Evolutionary conservation across 2,113 vertebrate species (phyloP).

Genomic region (Epinephelus moara): DNA sequence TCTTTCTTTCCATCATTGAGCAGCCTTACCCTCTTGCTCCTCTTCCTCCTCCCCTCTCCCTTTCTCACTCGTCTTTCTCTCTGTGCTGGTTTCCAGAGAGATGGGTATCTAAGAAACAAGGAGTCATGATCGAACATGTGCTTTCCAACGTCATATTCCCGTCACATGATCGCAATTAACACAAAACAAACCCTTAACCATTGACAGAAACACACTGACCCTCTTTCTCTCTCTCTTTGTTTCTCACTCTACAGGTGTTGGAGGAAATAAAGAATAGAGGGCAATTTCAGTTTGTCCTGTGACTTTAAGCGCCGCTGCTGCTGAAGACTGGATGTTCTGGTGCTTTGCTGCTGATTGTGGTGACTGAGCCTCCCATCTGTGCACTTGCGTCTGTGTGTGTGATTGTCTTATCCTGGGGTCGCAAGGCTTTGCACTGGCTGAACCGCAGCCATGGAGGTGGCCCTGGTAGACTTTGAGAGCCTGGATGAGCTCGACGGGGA

Average conservation of each 20-base stretch:
- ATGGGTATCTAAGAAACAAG: slow-evolving; percentile 56
- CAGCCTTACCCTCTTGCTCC: background rate
- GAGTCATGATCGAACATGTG: slow-evolving; percentile 24
- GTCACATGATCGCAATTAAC: slow-evolving; percentile 18
- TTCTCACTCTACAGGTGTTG: slow-evolving; percentile 56
- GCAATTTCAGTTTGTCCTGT: slow-evolving; percentile 12
- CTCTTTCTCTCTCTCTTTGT: slow-evolving; percentile 49
- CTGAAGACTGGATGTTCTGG: slow-evolving; percentile 27
- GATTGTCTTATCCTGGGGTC: slow-evolving; percentile 46
- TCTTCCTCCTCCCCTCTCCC: background rate
- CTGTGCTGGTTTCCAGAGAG: slow-evolving; percentile 35
- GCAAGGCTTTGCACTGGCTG: slow-evolving; percentile 59
- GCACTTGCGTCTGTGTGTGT: background rate
- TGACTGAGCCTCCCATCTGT: slow-evolving; percentile 30
- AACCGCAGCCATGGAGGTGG: slow-evolving; percentile 91
- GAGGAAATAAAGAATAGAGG: slow-evolving; percentile 12
- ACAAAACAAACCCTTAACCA: slow-evolving; percentile 9
- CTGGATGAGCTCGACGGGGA: slow-evolving; percentile 84
- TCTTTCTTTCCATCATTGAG: background rate
- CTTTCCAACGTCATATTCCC: slow-evolving; percentile 35
- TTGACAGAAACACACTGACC: slow-evolving; percentile 41
- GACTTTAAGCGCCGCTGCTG: background rate
- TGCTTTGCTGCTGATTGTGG: slow-evolving; percentile 11
- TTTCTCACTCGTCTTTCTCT: slow-evolving; percentile 15
- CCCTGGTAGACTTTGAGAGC: slow-evolving; percentile 91